phyloP scores from a whole-genome alignment of 2,888 invertebrate genomes.

The Sialis fuliginosa region DNA sequence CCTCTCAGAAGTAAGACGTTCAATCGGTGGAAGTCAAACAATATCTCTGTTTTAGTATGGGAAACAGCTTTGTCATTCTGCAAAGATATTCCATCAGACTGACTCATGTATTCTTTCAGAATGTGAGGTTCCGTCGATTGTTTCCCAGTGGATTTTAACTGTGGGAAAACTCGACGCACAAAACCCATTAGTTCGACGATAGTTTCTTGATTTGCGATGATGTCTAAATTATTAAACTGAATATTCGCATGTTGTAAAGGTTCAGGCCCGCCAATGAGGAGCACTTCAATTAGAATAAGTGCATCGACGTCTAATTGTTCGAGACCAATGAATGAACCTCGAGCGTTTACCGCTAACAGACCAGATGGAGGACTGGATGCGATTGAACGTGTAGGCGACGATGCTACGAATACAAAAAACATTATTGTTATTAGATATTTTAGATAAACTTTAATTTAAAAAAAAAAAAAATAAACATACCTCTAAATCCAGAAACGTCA shows the following conservation, averaged over 20 bases:
- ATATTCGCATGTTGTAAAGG: slow-evolving; percentile 61
- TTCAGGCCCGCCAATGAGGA: slow-evolving; percentile 36
- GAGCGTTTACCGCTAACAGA: not conserved
- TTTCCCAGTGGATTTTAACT: slow-evolving; percentile 11
- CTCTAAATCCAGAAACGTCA: slow-evolving; percentile 11
- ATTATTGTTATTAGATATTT: not conserved
- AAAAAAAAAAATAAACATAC: not conserved
- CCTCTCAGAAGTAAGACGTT: slow-evolving; percentile 76
- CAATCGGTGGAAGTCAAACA: slow-evolving; percentile 83
- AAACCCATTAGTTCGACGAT: slow-evolving; percentile 88
- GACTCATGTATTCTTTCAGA: slow-evolving; percentile 14
- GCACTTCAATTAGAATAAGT: slow-evolving; percentile 63
- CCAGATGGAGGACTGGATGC: not conserved
- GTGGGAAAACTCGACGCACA: slow-evolving; percentile 50
- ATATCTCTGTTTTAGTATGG: slow-evolving; percentile 43
- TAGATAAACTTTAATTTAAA: not conserved
- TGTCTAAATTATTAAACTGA: slow-evolving; percentile 85
- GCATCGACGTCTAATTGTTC: slow-evolving; percentile 41
- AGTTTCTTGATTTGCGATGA: slow-evolving; percentile 94
- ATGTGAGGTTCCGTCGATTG: slow-evolving; percentile 10
- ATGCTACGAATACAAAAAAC: slow-evolving; percentile 1
- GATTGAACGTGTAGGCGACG: slow-evolving; percentile 1
- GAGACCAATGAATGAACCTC: slow-evolving; percentile 7
- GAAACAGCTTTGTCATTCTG: not conserved
- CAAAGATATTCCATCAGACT: not conserved